Conservation (phyloP, 2,113 vertebrate genomes). For the Agelaius tricolor region DNA sequence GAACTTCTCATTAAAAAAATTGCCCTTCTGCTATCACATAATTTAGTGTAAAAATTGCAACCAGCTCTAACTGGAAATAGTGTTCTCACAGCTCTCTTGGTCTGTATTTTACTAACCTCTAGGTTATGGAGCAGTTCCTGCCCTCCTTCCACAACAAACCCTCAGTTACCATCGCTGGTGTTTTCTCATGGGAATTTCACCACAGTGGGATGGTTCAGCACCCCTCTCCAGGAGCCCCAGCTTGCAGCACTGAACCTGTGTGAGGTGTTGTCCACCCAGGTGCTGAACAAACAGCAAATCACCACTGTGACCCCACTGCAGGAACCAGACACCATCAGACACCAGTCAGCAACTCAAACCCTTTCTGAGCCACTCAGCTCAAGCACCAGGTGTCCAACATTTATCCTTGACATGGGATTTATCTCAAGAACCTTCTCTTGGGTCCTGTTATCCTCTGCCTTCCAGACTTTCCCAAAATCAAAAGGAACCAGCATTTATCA, state of each 20-base stretch:
- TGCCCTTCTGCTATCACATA: background rate
- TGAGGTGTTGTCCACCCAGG: background rate
- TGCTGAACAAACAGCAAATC: background rate
- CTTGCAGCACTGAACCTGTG: background rate
- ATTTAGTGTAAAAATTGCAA: constrained; percentile 5
- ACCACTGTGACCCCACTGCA: background rate
- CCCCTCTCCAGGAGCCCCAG: background rate
- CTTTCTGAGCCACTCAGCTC: background rate
- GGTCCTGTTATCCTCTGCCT: background rate
- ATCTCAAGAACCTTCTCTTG: background rate
- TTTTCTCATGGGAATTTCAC: background rate
- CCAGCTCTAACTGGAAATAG: constrained; percentile 11
- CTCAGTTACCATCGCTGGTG: background rate
- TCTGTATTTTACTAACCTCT: background rate
- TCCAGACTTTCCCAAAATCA: background rate
- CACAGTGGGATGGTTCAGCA: background rate
- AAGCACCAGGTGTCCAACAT: background rate
- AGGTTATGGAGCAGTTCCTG: background rate
- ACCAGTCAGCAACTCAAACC: background rate
- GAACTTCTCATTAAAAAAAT: background rate
- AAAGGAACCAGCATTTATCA: background rate
- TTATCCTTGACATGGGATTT: background rate
- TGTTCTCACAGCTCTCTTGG: background rate
- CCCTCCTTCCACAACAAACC: background rate
- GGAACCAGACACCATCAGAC: background rate